Evolutionary conservation across 35 echinoderm and acorn worm genomes (phyloP).

Genomic region (Apostichopus japonicus): DNA sequence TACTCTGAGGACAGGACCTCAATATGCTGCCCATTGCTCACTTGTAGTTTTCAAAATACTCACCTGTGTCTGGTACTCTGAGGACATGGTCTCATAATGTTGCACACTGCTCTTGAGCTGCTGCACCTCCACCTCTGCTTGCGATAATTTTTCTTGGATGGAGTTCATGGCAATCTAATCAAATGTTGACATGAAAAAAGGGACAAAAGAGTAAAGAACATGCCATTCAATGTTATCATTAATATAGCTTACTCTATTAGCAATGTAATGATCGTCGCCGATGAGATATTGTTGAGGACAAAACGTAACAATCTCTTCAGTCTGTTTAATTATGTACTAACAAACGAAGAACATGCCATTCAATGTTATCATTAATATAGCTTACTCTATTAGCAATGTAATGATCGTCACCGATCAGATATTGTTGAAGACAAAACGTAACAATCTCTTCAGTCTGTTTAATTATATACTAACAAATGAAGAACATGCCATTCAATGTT

Average conservation of each 20-base stretch:
- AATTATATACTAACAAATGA: not conserved
- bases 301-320: too few species aligned
- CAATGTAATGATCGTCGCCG: too few species aligned
- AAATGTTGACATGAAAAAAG: too few species aligned
- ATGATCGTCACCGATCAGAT: too few species aligned
- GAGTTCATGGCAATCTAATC: slow-evolving; percentile 64
- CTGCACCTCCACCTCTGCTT: slow-evolving; percentile 71
- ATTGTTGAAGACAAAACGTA: too few species aligned
- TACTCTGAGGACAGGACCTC: too few species aligned
- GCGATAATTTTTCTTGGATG: slow-evolving; percentile 80
- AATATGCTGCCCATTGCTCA: too few species aligned
- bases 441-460: too few species aligned
- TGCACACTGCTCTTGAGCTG: slow-evolving; percentile 85
- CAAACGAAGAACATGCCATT: not conserved
- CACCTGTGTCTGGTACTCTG: slow-evolving; percentile 88
- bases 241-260: too few species aligned
- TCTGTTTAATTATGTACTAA: not conserved
- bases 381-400: too few species aligned
- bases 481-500: not conserved
- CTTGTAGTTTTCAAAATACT: not conserved
- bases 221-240: not conserved
- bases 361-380: too few species aligned
- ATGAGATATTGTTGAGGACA: too few species aligned
- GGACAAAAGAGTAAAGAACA: not conserved
- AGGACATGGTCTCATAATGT: slow-evolving; percentile 80